Evolutionary conservation across 2,797 vertebrate species (phyloP).

Genomic region (Sebastes hopkinsi): DNA sequence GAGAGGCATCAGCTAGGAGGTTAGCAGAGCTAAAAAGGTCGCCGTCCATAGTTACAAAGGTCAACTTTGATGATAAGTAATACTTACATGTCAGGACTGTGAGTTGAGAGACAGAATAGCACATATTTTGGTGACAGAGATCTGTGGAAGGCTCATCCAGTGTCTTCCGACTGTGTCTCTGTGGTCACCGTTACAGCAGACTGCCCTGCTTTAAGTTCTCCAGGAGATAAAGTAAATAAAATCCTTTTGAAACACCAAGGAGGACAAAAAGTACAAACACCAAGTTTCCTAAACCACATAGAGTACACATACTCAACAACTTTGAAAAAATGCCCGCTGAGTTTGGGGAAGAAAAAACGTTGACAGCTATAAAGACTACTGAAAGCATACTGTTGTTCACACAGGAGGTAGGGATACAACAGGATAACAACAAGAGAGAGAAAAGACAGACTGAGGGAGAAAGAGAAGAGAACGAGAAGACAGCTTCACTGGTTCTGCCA

Average conservation of each 20-base stretch:
- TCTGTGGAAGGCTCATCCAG: constrained; percentile 47
- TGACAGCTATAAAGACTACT: constrained; percentile 81
- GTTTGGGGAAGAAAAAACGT: constrained; percentile 72
- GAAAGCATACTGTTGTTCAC: constrained; percentile 82
- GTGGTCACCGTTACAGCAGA: constrained; percentile 58
- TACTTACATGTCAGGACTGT: constrained; percentile 14
- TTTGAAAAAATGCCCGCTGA: constrained; percentile 77
- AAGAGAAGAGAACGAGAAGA: constrained; percentile 66
- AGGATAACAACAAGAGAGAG: constrained; percentile 72
- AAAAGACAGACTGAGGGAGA: constrained; percentile 41
- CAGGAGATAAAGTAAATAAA: constrained; percentile 59
- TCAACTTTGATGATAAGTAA: constrained; percentile 45
- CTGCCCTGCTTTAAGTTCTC: constrained; percentile 67
- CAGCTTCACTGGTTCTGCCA: constrained; percentile 85
- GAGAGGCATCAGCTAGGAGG: constrained; percentile 15
- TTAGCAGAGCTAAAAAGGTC: constrained; percentile 47
- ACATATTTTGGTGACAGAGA: constrained; percentile 40
- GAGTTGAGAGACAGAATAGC: constrained; percentile 26
- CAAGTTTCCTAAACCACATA: constrained; percentile 79
- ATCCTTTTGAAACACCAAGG: constrained; percentile 70
- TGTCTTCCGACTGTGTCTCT: constrained; percentile 36
- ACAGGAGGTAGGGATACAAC: constrained; percentile 75
- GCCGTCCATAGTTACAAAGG: constrained; percentile 44
- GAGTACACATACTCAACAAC: constrained; percentile 79
- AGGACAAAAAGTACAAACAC: constrained; percentile 83